These are phyloP conservation scores for Fregata magnificens DNA, from an alignment of 2,113 vertebrate genomes.

Conservation along the genomic window DNA sequence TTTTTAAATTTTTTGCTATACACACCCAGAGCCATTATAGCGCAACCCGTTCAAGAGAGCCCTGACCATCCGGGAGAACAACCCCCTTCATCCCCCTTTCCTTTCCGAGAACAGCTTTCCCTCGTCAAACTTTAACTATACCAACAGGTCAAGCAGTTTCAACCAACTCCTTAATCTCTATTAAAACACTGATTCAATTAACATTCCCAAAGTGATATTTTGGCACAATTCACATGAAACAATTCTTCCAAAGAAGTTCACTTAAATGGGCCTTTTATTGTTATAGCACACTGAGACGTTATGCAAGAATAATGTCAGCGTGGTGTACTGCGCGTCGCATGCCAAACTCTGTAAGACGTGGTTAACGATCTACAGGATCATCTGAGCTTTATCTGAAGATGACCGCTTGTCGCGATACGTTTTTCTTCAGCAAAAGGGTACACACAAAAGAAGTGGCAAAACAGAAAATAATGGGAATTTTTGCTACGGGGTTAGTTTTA, in stretches of 20 bases:
- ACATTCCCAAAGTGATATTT: background rate
- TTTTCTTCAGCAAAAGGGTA: background rate
- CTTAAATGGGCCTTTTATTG: background rate
- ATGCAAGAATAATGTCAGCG: background rate
- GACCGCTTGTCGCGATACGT: accelerated
- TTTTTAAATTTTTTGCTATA: background rate
- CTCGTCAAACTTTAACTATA: background rate
- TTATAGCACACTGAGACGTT: background rate
- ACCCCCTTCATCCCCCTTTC: background rate
- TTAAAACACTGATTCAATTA: background rate
- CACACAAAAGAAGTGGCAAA: background rate
- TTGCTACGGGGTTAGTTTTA: background rate
- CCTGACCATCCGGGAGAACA: background rate
- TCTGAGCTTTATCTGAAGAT: background rate
- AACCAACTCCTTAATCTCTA: background rate
- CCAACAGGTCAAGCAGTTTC: background rate
- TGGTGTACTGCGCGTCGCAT: background rate
- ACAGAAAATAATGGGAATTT: background rate
- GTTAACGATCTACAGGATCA: slow-evolving; percentile 12
- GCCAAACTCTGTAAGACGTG: background rate
- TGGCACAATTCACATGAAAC: background rate
- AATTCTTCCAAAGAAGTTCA: background rate
- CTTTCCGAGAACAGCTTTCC: background rate
- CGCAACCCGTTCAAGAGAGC: background rate
- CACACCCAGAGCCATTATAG: background rate